Base-by-base conservation (phyloP, 2,888 invertebrate genomes). In the Andrena camellia region DNA sequence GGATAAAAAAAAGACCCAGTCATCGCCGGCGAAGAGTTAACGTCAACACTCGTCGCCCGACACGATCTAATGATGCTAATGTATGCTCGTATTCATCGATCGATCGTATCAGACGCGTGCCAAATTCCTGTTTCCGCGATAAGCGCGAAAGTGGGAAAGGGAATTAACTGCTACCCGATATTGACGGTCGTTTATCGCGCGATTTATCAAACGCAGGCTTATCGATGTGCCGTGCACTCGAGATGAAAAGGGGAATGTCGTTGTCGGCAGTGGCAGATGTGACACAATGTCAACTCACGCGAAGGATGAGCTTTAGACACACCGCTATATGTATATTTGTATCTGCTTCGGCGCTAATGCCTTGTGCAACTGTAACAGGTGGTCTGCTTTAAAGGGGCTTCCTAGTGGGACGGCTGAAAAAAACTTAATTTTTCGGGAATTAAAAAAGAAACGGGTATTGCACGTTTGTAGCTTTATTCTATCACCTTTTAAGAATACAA, bases 181-280 rank as follows among this genome's bases (percentile, higher is more conserved):
- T 92, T 92, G 91, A 90, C 88, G 85, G 83, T 84, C 87, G 85
- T 90, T 91, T 91, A 92, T 92, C 91, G 90, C 90, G 89, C 90
- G 91, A 93, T 93, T 92, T 93, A 93, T 93, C 92, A 92, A 91
- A 89, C 88, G 86, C 87, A 83, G 74, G 88, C 88, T 89, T 90
- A 90, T 90, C 90, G 88, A 86, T 84, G 87, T 82, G 87, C 87
- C 77, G 85, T 73, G 81, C 35, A 69, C 62, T 78, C 72, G 52
- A 26, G 63, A 66, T 69, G 60, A 66, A 68, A 80, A 78, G 33
- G 42, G 71, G 48, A 79, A 81, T 80, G 70, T 72, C 66, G 75
- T 81, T 87, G 85, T 81, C 79, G 78, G 71, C 78, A 81, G 74
- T 75, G 83, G 85, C 86, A 87, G 83, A 83, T 87, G 90, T 92